These are phyloP conservation scores for Catagonus wagneri DNA, from an alignment of 2,113 vertebrate species.

Conservation along the genomic window DNA sequence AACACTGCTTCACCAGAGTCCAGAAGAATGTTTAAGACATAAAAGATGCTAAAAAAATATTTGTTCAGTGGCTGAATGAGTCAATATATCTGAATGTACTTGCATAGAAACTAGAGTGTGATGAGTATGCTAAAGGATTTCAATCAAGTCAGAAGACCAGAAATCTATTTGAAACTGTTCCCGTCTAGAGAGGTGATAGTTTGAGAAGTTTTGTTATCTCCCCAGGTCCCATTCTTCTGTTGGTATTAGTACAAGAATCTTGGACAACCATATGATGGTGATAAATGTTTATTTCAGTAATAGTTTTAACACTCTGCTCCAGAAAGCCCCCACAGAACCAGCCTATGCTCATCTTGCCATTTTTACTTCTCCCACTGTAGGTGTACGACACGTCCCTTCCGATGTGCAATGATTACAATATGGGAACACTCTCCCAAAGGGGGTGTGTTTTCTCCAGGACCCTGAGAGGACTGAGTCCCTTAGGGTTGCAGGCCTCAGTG, in stretches of 20 bases:
- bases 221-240: background rate
- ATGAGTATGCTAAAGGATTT: background rate
- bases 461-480: fast-evolving
- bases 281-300: background rate
- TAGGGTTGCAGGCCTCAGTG: fast-evolving
- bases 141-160: background rate
- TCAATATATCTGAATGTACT: background rate
- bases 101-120: background rate
- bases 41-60: background rate
- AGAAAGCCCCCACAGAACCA: background rate
- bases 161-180: background rate
- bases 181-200: too few relatives aligned
- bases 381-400: background rate
- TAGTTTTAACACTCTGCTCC: background rate
- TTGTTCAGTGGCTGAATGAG: background rate
- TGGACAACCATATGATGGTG: background rate
- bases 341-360: background rate
- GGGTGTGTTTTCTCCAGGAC: fast-evolving
- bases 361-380: background rate
- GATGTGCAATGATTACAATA: too few relatives aligned
- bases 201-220: background rate
- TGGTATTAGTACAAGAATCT: background rate
- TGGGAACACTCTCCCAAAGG: background rate
- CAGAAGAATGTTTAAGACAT: background rate
- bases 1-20: background rate